Base-by-base conservation (phyloP, 2,888 invertebrate genomes). In the Meandrusa payeni region DNA sequence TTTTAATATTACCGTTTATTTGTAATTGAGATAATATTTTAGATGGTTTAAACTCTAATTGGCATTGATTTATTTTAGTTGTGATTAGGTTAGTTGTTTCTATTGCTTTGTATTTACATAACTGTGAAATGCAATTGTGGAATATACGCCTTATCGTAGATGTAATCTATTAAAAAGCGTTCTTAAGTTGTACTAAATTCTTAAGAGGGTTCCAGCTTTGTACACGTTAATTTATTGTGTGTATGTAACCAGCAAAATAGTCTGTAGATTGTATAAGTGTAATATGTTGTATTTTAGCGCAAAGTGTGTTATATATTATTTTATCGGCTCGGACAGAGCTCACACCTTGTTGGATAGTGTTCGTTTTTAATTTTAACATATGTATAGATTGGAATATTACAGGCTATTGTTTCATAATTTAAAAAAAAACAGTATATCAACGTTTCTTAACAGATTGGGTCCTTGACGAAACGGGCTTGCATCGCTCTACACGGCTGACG, bases 181-280 rank as follows among this genome's bases (percentile, higher is more conserved):
- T 63, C 54, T 57, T 59, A 61, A 64, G 57, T 55, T 55, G 45
- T 69, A 69, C 64, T 55, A 57, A 60, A 60, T 64, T 48, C 57
- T 63, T 64, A 57, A 46, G n/a, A n/a, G n/a, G n/a, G 56, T 57
- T 51, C 58, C 51, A 54, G 50, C 54, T 46, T 55, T 64, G 54
- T 61, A 65, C 51, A 46, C 50, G 52, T 57, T 65, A 61, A 61
- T 59, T 61, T 76, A 78, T 79, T 74, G 68, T 70, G 61, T 64
- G 55, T 67, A 67, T 56, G 45, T 70, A 76, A 72, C 64, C 64
- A 60, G 67, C 61, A 58, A 61, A 55, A 66, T 81, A 76, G 77
- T 54, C 56, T 61, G 62, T 78, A 80, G 77, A 67, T 69, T 74
- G 70, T 75, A 64, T 78, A 82, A 78, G 80, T 82, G 79, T 82